Base-by-base conservation (phyloP, 2,797 vertebrate genomes). In the Mormyrops boulengeri region DNA sequence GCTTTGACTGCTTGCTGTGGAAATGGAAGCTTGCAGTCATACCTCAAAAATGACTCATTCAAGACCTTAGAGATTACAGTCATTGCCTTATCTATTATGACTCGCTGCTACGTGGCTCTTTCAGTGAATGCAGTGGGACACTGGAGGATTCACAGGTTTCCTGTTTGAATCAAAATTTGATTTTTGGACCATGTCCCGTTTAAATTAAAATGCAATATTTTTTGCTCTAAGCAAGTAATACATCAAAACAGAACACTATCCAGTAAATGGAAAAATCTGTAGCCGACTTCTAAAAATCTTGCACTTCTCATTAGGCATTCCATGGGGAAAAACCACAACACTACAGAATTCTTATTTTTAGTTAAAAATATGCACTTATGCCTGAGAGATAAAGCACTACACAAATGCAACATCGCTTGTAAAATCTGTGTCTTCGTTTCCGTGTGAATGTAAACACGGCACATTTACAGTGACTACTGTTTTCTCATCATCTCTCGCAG, bases 221-320 rank as follows among this genome's bases (percentile, higher is more conserved):
- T 52, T 86, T 30, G 84, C 84, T 53, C 50, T 30, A 86, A 86
- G 84, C 47, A 86, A 86, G 47, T 86, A 52, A 86, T 30, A 52
- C 84, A 52, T 86, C 47, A 50, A 50, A 86, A 86, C 44, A 7
- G 19, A 26, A 85, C 7, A 85, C 47, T 12, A 85, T 53, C 47
- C 84, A 49, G 12, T 52, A 3, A n/a, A 22, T 53, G 22, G n/a
- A 50, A 26, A 50, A 53, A 85, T 50, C 22, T 30, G 14, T 12
- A 86, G 84, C 6, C 4, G 4, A 86, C 84, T 50, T 85, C 47
- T 52, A 34, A 53, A 53, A 86, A 86, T 5, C 7, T 53, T 34
- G 50, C 50, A 53, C 52, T 14, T 52, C 22, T 30, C 12, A 52
- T 50, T 52, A 53, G 84, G 9, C 26, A 30, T 52, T 50, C 49